Base-by-base conservation (phyloP, 1,140 invertebrate genomes). In the Asbolus verrucosus region DNA sequence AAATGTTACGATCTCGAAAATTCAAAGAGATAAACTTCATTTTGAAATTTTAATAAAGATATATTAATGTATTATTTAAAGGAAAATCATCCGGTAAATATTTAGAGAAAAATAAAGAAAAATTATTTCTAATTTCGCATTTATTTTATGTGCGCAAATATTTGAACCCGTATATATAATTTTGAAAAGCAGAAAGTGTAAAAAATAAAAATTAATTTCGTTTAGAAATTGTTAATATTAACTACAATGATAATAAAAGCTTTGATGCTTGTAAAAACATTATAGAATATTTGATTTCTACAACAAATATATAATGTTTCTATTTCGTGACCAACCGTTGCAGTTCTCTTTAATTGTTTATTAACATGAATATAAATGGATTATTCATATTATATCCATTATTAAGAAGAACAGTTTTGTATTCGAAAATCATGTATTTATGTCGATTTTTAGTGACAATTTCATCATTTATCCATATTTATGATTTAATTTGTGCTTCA, bases 271-370 rank as follows among this genome's bases (percentile, higher is more conserved):
- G 41, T 63, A 63, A 19, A 21, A 63, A 41, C n/a, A n/a, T n/a
- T n/a, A n/a, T 41, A 24, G 9, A 54, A 13, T 27, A 54, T 63
- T 39, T 63, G 15, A 27, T 63, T 63, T 62, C 24, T 16, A 8
- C 16, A 41, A 63, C 39, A 21, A 39, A 63, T 18, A 41, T n/a
- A n/a, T 63, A 63, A 63, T 41, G 61, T 16, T 41, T 41, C 8
- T 39, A 38, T 39, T 63, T 41, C 61, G 61, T 63, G 61, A 63
- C 61, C 41, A 39, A 63, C n/a, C 33, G 16, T 63, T 63, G 41
- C 41, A 63, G 39, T 63, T 63, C 41, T 63, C 30, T 63, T 63
- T 63, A 63, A 63, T 63, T 63, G 61, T 63, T 63, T 41, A 63
- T 31, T 39, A 63, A 24, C 61, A 63, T 63, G 61, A 41, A 63